These are phyloP conservation scores for Diplolepis rosae DNA, from an alignment of 2,888 invertebrate species.

Conservation along the genomic window DNA sequence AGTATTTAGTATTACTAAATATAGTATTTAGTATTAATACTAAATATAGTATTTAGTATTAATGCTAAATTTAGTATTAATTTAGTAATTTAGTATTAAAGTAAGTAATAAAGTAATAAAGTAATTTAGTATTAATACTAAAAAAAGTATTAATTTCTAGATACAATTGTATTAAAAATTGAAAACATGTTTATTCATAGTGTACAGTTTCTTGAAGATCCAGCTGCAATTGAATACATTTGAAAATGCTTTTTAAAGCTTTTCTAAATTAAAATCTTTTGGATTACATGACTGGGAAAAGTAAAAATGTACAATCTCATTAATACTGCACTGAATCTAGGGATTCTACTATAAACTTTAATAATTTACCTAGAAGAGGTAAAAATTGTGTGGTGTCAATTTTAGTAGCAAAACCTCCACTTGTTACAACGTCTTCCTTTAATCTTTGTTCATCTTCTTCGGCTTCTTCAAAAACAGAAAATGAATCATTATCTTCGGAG, in stretches of 20 bases:
- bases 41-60: too few relatives aligned
- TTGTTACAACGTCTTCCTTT: conserved; percentile 59
- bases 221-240: neutral
- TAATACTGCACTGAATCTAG: conserved; percentile 67
- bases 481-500: conserved; percentile 39
- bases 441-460: conserved; percentile 41
- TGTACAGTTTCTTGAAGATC: conserved; percentile 14
- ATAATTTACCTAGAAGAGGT: conserved; percentile 66
- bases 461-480: conserved; percentile 31
- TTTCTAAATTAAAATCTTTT: neutral
- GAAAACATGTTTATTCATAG: neutral
- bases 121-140: too few relatives aligned
- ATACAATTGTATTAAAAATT: neutral
- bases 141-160: too few relatives aligned
- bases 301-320: conserved; percentile 39
- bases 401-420: conserved; percentile 58
- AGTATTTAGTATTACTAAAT: too few relatives aligned
- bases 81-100: too few relatives aligned
- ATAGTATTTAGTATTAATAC: too few relatives aligned
- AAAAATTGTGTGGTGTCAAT: conserved; percentile 61
- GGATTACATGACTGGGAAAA: neutral
- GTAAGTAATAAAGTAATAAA: too few relatives aligned
- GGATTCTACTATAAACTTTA: conserved; percentile 69
- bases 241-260: neutral
- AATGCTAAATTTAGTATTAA: too few relatives aligned